Percentiles rank a stretch among this genome's conserved stretches.
Conservation (phyloP, 2,797 vertebrate species). For the Antennarius maculatus region DNA sequence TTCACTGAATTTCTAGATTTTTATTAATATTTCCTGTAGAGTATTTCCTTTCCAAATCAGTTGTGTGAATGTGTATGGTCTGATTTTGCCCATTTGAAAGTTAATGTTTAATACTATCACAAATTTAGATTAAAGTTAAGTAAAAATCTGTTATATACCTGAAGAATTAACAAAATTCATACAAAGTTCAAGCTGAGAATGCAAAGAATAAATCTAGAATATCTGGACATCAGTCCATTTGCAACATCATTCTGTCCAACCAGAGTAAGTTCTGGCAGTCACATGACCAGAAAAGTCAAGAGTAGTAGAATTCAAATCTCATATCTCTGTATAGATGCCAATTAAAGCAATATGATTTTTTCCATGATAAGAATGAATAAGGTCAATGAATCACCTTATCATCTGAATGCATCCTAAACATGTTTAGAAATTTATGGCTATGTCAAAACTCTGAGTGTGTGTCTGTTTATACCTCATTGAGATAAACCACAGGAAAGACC, state of each 20-base stretch:
- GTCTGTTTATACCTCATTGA: conserved; percentile 90
- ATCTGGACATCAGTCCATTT: too few relatives aligned
- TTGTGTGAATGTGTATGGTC: not conserved
- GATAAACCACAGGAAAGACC: conserved; percentile 89
- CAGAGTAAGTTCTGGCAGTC: not conserved
- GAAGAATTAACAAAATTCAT: too few relatives aligned
- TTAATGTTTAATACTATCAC: not conserved
- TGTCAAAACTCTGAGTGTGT: not conserved
- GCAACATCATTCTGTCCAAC: not conserved
- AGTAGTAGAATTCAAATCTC: not conserved
- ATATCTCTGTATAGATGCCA: not conserved
- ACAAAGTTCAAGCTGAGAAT: too few relatives aligned
- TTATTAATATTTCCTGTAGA: not conserved
- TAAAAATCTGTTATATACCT: too few relatives aligned
- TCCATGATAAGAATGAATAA: too few relatives aligned
- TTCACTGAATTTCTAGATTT: not conserved
- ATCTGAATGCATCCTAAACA: not conserved
- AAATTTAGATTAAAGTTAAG: too few relatives aligned
- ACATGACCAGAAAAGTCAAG: not conserved
- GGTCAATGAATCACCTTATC: too few relatives aligned
- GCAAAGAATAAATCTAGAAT: too few relatives aligned
- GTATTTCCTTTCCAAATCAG: not conserved
- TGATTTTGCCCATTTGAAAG: not conserved
- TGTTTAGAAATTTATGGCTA: not conserved
- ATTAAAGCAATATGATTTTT: not conserved